These are phyloP conservation scores for Cylas formicarius DNA, from an alignment of 1,140 invertebrate species.

Conservation along the genomic window DNA sequence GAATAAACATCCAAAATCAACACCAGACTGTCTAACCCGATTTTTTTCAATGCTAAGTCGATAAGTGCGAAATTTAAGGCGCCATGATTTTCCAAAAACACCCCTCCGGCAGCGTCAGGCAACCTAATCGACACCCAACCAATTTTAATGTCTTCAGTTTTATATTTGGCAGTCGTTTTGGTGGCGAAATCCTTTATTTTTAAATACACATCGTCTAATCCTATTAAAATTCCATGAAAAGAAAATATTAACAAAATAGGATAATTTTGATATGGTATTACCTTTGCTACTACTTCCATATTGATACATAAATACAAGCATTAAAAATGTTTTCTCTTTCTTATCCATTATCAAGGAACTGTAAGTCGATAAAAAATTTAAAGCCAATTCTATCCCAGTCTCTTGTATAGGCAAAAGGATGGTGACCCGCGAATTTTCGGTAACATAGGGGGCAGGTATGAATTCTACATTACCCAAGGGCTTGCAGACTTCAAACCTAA, in stretches of 20 bases:
- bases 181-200: slow-evolving; percentile 56
- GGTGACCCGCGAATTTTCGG: slow-evolving; percentile 74
- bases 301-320: slow-evolving; percentile 52
- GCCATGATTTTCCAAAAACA: slow-evolving; percentile 35
- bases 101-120: slow-evolving; percentile 36
- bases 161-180: slow-evolving; percentile 58
- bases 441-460: slow-evolving; percentile 82
- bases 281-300: slow-evolving; percentile 55
- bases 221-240: slow-evolving; percentile 10
- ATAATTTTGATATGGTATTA: slow-evolving; percentile 20
- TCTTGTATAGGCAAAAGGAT: slow-evolving; percentile 61
- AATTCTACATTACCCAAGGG: slow-evolving; percentile 78
- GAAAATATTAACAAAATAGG: neutral
- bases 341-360: slow-evolving; percentile 63
- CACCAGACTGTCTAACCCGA: slow-evolving; percentile 61
- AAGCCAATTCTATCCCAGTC: slow-evolving; percentile 45
- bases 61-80: slow-evolving; percentile 59
- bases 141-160: slow-evolving; percentile 60
- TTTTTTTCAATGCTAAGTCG: slow-evolving; percentile 64
- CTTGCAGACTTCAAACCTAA: slow-evolving; percentile 62
- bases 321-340: slow-evolving; percentile 68
- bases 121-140: slow-evolving; percentile 63
- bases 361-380: slow-evolving; percentile 65
- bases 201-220: slow-evolving; percentile 51
- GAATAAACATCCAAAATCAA: slow-evolving; percentile 58